Conservation (phyloP, 2,113 vertebrate species). For the Psittacara wagleri region DNA sequence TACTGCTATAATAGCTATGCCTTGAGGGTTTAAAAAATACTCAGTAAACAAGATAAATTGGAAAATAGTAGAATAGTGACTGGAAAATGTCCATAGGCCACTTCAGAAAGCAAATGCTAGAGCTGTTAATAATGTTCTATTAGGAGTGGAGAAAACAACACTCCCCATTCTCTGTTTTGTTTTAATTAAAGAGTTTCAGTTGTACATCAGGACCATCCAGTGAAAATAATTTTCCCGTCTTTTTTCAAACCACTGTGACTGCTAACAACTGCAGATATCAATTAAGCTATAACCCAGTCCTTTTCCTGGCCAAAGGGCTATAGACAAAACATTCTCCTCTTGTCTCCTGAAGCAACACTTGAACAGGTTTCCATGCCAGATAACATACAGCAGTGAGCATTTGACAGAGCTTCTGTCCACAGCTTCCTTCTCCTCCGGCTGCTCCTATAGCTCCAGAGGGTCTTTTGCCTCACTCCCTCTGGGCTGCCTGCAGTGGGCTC, state of each 20-base stretch:
- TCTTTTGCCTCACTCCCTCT: not conserved
- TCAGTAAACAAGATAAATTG: not conserved
- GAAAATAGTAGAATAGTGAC: not conserved
- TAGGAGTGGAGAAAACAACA: not conserved
- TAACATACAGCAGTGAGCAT: not conserved
- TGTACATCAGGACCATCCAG: not conserved
- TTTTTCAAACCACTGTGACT: not conserved
- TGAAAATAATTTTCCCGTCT: not conserved
- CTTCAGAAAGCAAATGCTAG: not conserved
- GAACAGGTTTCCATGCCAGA: not conserved
- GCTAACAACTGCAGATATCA: not conserved
- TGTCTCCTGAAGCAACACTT: not conserved
- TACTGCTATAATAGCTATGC: not conserved
- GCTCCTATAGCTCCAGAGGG: not conserved
- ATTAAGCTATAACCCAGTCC: not conserved
- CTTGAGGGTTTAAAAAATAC: slow-evolving; percentile 1
- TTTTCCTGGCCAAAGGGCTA: not conserved
- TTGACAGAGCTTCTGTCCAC: not conserved
- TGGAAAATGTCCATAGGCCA: not conserved
- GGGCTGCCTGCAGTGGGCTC: not conserved
- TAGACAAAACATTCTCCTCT: not conserved
- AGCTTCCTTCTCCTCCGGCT: not conserved
- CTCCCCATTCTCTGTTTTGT: not conserved
- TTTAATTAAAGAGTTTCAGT: not conserved
- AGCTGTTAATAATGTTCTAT: not conserved